Evolutionary conservation across 2,888 invertebrate genomes (phyloP).

Genomic region (Philonicus albiceps): DNA sequence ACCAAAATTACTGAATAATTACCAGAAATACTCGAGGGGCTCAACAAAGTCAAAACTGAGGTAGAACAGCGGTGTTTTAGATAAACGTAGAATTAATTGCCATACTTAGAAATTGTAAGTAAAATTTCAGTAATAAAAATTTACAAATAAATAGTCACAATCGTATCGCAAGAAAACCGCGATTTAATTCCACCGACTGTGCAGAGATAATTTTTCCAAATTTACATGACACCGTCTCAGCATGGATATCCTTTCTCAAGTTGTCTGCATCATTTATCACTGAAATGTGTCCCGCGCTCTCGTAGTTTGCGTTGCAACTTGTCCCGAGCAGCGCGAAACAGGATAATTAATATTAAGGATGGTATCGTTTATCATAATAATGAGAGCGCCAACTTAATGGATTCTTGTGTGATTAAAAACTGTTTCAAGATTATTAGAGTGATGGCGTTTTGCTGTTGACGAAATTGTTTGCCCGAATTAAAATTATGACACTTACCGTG

Average conservation of each 20-base stretch:
- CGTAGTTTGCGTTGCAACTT: constrained; percentile 36
- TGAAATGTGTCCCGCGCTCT: not conserved
- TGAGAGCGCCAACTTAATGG: constrained; percentile 17
- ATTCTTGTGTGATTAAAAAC: constrained; percentile 25
- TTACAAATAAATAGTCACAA: not conserved
- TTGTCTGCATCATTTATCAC: constrained; percentile 38
- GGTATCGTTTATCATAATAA: constrained; percentile 38
- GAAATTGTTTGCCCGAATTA: constrained; percentile 19
- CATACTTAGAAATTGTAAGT: not conserved
- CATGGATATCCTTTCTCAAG: constrained; percentile 35
- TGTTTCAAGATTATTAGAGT: constrained; percentile 33
- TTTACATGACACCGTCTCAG: constrained; percentile 34
- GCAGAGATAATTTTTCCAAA: constrained; percentile 31
- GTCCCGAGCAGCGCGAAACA: constrained; percentile 24
- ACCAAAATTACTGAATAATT: not conserved
- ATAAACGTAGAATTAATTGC: not conserved
- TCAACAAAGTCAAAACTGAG: not conserved
- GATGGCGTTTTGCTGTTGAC: constrained; percentile 31
- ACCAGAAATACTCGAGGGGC: not conserved
- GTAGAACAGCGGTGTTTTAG: not conserved
- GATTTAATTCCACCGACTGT: constrained; percentile 1
- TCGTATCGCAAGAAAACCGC: not conserved
- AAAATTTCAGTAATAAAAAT: not conserved
- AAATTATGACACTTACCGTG: constrained; percentile 13
- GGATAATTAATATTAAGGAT: constrained; percentile 41